Percentiles rank a stretch among this genome's conserved stretches.
Evolutionary conservation across 2,113 vertebrate genomes (phyloP).

Genomic region (Callithrix jacchus): DNA sequence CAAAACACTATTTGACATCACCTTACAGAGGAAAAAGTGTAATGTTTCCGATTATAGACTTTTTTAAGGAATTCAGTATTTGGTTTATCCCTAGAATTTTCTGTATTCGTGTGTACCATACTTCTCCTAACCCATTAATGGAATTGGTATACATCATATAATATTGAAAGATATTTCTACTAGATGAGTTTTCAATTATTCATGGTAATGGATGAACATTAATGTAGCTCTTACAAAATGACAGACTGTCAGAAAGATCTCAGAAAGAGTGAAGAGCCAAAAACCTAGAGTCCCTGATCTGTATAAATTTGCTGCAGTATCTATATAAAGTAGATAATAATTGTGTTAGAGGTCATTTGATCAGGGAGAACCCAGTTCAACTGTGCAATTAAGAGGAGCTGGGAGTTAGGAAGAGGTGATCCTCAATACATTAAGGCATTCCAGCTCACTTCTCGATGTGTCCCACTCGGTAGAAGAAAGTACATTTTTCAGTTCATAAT

Average conservation of each 20-base stretch:
- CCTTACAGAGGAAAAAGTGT: background rate
- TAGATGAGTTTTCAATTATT: slow-evolving; percentile 60
- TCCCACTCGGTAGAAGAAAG: background rate
- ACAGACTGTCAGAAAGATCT: slow-evolving; percentile 18
- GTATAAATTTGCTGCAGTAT: background rate
- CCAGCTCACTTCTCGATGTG: background rate
- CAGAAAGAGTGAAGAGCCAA: background rate
- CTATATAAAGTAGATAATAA: slow-evolving; percentile 16
- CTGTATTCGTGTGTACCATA: background rate
- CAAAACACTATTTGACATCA: background rate
- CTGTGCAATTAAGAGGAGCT: background rate
- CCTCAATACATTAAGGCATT: background rate
- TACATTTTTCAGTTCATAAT: background rate
- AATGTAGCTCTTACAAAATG: slow-evolving; percentile 53
- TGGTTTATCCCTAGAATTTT: slow-evolving; percentile 16
- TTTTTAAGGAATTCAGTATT: slow-evolving; percentile 34
- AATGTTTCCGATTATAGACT: slow-evolving; percentile 11
- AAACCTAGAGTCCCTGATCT: background rate
- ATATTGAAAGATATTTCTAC: slow-evolving; percentile 57
- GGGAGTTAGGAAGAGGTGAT: background rate
- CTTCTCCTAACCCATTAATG: background rate
- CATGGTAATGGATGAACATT: slow-evolving; percentile 52
- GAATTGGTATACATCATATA: slow-evolving; percentile 40
- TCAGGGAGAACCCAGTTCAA: background rate
- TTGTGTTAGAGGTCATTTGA: background rate